Evolutionary conservation across 2,113 vertebrate genomes (phyloP).

Genomic region (Neopipo cinnamomea): DNA sequence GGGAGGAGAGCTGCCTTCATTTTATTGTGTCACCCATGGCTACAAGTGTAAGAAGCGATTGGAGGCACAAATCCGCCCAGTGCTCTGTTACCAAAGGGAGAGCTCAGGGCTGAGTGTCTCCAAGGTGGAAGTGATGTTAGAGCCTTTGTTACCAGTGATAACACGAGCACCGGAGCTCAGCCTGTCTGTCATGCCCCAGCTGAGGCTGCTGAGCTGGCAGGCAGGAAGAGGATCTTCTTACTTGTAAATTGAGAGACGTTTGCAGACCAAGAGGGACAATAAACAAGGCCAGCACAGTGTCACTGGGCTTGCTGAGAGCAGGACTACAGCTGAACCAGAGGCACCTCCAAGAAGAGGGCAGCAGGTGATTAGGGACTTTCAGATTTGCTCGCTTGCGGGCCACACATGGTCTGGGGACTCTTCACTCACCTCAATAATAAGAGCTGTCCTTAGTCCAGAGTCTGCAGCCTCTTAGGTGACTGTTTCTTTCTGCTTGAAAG

Average conservation of each 20-base stretch:
- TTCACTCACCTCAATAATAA: neutral
- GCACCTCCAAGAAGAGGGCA: neutral
- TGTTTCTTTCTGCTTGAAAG: neutral
- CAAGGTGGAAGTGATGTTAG: neutral
- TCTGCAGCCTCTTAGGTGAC: neutral
- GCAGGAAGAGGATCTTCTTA: constrained; percentile 51
- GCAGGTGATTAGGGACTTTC: neutral
- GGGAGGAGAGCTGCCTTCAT: neutral
- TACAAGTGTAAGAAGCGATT: neutral
- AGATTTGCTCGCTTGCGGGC: neutral
- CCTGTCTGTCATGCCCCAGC: constrained; percentile 4
- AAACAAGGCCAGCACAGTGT: constrained; percentile 24
- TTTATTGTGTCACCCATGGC: neutral
- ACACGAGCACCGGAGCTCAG: neutral
- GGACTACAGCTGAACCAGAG: neutral
- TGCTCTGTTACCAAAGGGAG: neutral
- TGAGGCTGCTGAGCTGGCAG: constrained; percentile 36
- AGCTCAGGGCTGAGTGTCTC: neutral
- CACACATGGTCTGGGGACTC: fast-evolving
- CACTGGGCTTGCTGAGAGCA: neutral
- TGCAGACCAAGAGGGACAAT: constrained; percentile 11
- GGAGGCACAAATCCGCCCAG: neutral
- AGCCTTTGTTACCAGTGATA: neutral
- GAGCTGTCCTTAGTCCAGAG: neutral
- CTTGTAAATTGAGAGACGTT: constrained; percentile 52